These are phyloP conservation scores for Syngnathus rostellatus DNA, from an alignment of 2,797 vertebrate species.

Conservation along the genomic window DNA sequence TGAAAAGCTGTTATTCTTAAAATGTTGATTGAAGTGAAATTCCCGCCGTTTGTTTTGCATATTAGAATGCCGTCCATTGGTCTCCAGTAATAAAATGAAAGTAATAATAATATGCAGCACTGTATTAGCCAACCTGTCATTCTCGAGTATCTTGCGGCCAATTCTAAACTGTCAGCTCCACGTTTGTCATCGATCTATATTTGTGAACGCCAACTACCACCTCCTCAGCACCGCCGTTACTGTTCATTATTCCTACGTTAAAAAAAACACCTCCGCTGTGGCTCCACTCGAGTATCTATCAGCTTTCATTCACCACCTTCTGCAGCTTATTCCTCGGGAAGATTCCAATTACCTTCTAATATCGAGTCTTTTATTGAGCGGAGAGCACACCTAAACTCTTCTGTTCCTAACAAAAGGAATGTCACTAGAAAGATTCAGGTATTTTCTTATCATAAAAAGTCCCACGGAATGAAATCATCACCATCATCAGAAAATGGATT, in stretches of 20 bases:
- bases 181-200: not conserved
- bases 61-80: too few relatives aligned
- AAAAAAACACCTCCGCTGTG: not conserved
- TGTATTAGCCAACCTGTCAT: not conserved
- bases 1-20: too few relatives aligned
- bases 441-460: too few relatives aligned
- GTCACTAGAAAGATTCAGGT: too few relatives aligned
- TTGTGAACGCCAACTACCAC: not conserved
- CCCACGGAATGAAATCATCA: too few relatives aligned
- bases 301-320: not conserved
- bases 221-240: not conserved
- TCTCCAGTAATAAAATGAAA: too few relatives aligned
- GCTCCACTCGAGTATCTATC: not conserved
- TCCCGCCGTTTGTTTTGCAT: too few relatives aligned
- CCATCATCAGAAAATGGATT: not conserved
- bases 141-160: not conserved
- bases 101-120: not conserved
- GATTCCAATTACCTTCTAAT: not conserved
- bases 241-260: not conserved
- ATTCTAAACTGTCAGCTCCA: not conserved
- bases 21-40: too few relatives aligned
- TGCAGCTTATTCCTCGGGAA: not conserved
- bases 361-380: not conserved
- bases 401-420: not conserved
- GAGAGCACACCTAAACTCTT: not conserved